These are phyloP conservation scores for Patagioenas fasciata DNA, from an alignment of 2,113 vertebrate genomes.

Conservation along the genomic window DNA sequence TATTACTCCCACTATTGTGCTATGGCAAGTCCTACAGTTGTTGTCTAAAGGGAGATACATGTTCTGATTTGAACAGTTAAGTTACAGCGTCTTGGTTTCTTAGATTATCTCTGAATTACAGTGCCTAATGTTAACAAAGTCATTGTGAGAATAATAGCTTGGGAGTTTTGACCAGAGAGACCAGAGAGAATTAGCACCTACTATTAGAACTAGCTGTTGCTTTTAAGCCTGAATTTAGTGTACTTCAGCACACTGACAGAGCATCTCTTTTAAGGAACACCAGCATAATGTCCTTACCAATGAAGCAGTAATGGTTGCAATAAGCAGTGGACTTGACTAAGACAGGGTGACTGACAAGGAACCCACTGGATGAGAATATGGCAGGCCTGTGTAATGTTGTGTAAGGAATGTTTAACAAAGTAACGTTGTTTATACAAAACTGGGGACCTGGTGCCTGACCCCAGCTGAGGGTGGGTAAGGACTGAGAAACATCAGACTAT, in stretches of 20 bases:
- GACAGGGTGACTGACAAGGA: not conserved
- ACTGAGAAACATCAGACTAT: too few species aligned
- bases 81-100: not conserved
- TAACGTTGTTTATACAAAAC: too few species aligned
- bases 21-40: not conserved
- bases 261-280: not conserved
- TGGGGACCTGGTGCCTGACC: too few species aligned
- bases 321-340: not conserved
- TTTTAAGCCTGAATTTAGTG: not conserved
- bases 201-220: not conserved
- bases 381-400: not conserved
- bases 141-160: not conserved
- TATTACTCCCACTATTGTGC: not conserved
- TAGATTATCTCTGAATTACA: not conserved
- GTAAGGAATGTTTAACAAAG: too few species aligned
- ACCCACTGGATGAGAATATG: not conserved
- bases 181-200: not conserved
- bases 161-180: not conserved
- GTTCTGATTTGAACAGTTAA: not conserved
- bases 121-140: not conserved
- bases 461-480: too few species aligned
- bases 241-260: not conserved
- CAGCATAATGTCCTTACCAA: not conserved
- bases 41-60: not conserved
- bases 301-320: not conserved